phyloP scores from a whole-genome alignment of 1,140 invertebrate genomes.

The Trissolcus basalis region DNA sequence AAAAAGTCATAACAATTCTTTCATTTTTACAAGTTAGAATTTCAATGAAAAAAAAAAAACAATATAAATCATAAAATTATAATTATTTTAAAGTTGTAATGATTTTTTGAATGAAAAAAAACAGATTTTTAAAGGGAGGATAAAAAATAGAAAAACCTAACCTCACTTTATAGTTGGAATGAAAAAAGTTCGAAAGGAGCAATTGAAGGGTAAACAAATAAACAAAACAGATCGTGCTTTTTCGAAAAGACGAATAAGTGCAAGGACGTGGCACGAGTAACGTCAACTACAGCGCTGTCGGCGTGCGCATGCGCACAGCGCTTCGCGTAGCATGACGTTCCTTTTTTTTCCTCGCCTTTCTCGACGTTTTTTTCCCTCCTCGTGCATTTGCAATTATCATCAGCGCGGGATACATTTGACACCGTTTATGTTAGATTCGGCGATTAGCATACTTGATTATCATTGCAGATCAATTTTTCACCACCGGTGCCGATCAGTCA shows the following conservation, averaged over 20 bases:
- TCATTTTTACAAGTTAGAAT: no score
- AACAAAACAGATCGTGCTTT: neutral
- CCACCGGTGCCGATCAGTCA: no score
- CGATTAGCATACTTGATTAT: neutral
- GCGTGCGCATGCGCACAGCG: neutral
- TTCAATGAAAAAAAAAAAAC: no score
- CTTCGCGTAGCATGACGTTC: conserved; percentile 1
- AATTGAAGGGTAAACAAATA: no score
- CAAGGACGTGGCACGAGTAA: neutral
- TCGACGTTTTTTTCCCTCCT: neutral
- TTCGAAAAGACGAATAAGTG: neutral
- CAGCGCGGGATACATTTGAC: neutral
- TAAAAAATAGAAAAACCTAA: no score
- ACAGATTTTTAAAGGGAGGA: no score
- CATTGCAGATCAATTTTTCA: neutral
- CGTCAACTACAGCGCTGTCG: neutral
- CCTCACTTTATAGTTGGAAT: no score
- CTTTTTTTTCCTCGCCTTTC: conserved; percentile 2
- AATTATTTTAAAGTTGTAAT: no score
- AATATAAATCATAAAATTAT: no score
- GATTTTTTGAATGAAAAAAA: no score
- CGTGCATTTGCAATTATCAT: neutral
- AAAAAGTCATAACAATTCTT: no score
- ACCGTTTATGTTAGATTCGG: neutral
- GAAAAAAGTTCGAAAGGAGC: no score